Percentiles rank a stretch among this genome's conserved stretches.
phyloP scores from a whole-genome alignment of 2,888 invertebrate genomes.

The Synergus laeviventris region DNA sequence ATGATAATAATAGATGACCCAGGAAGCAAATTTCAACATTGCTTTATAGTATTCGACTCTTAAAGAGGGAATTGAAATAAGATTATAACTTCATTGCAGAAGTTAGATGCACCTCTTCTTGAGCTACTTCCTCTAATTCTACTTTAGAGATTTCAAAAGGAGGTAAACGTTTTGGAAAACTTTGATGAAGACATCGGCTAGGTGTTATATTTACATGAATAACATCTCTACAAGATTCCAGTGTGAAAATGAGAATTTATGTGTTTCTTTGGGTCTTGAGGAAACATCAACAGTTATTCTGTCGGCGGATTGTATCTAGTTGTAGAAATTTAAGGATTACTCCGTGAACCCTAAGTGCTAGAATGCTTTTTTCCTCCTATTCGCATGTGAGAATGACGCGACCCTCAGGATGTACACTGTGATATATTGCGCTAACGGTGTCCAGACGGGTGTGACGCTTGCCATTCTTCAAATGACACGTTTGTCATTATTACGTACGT shows the following conservation, averaged over 20 bases:
- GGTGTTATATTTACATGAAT: neutral
- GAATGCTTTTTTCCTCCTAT: constrained; percentile 17
- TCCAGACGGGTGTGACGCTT: constrained; percentile 52
- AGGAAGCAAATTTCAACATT: neutral
- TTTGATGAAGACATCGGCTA: neutral
- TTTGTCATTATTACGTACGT: constrained; percentile 57
- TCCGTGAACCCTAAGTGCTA: constrained; percentile 28
- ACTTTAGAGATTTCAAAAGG: neutral
- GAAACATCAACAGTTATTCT: constrained; percentile 28
- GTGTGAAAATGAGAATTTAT: constrained; percentile 5
- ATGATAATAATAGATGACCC: neutral
- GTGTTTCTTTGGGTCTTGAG: neutral
- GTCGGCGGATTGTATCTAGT: neutral
- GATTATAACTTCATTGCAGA: too few relatives aligned
- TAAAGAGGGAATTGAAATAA: constrained; percentile 4
- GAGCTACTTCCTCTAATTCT: neutral
- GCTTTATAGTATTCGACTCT: neutral
- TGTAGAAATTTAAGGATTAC: constrained; percentile 30
- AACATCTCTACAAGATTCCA: neutral
- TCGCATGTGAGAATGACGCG: constrained; percentile 53
- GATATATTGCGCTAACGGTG: constrained; percentile 58
- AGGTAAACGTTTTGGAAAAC: neutral
- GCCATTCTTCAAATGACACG: constrained; percentile 56
- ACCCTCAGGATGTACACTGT: constrained; percentile 57
- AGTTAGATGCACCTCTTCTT: neutral